Evolutionary conservation across 2,797 vertebrate genomes (phyloP).

Genomic region (Diplodus sargus): DNA sequence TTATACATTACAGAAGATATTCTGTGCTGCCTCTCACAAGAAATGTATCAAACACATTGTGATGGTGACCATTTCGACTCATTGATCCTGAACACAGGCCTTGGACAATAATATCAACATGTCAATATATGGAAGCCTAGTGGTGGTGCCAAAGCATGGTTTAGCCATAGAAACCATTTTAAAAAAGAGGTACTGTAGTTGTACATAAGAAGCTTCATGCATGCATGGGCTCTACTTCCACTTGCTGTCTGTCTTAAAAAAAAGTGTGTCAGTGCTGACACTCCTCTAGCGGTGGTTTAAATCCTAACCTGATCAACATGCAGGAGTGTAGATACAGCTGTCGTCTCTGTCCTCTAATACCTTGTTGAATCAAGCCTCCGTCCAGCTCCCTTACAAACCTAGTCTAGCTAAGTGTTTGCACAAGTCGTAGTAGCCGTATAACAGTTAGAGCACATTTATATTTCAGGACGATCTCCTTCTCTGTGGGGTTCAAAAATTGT

Average conservation of each 20-base stretch:
- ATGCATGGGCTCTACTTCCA: constrained; percentile 57
- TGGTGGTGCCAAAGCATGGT: constrained; percentile 72
- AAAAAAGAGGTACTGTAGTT: constrained; percentile 70
- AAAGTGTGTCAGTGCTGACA: constrained; percentile 6
- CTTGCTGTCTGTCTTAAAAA: constrained; percentile 31
- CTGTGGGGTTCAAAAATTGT: constrained; percentile 52
- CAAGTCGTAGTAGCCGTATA: constrained; percentile 57
- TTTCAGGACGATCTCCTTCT: constrained; percentile 52
- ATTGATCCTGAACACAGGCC: constrained; percentile 16
- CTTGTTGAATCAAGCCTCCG: constrained; percentile 51
- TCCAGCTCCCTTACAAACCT: constrained; percentile 50
- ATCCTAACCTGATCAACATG: constrained; percentile 25
- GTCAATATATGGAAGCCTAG: constrained; percentile 30
- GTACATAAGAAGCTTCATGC: constrained; percentile 65
- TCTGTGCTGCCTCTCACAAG: constrained; percentile 43
- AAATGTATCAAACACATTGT: constrained; percentile 23
- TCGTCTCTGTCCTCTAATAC: constrained; percentile 31
- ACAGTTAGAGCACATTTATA: constrained; percentile 54
- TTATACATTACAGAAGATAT: constrained; percentile 11
- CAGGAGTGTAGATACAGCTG: constrained; percentile 53
- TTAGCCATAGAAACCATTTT: constrained; percentile 49
- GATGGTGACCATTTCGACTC: constrained; percentile 25
- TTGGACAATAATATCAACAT: constrained; percentile 34
- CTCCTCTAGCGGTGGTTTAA: constrained; percentile 35
- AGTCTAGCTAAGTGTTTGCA: constrained; percentile 68